Base-by-base conservation (phyloP, 2,888 invertebrate genomes). In the Hyposoter didymator region DNA sequence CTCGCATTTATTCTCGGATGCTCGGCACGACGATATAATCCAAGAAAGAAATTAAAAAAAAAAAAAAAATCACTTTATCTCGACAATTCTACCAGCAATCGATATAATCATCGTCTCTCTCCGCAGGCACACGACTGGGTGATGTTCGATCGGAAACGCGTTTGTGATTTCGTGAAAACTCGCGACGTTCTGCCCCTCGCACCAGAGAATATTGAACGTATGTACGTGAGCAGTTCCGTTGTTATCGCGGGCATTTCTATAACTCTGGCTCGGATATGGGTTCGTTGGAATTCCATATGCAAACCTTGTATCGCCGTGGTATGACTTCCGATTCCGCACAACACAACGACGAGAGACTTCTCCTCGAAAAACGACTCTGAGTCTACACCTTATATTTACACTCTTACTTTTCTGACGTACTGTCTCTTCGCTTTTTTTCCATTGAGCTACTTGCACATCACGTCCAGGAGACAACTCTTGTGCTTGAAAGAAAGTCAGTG, bases 321-420 rank as follows among this genome's bases (percentile, higher is more conserved):
- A 86, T 88, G 85, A 82, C 86, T 88, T 87, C 82, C 87, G 88
- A 88, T 89, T 87, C 86, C 81, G 81, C 78, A 86, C 84, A 87
- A 88, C 86, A 84, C 82, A 43, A 17, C 28, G 39, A 12, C 28
- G 62, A 49, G 74, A 59, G 66, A 78, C 22, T 70, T 49, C 66
- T 55, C n/a, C 59, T 8, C 22, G 62, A 62, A 49, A 35, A 49
- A 49, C 49, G 49, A 67, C 49, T 14, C 43, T 62, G 7, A 19
- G 32, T 73, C 52, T 73, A 45, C 28, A 28, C 43, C 22, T 64
- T 43, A 14, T 73, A 39, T 49, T 35, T 8, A 6, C 28, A 10
- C 35, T 47, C 70, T 67, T 43, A 35, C 47, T 64, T 17, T 47
- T 35, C 14, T 10, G n/a, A 35, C n/a, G n/a, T 35, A 64, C 64